Evolutionary conservation across 2,797 vertebrate species (phyloP).

Genomic region (Ara ararauna): DNA sequence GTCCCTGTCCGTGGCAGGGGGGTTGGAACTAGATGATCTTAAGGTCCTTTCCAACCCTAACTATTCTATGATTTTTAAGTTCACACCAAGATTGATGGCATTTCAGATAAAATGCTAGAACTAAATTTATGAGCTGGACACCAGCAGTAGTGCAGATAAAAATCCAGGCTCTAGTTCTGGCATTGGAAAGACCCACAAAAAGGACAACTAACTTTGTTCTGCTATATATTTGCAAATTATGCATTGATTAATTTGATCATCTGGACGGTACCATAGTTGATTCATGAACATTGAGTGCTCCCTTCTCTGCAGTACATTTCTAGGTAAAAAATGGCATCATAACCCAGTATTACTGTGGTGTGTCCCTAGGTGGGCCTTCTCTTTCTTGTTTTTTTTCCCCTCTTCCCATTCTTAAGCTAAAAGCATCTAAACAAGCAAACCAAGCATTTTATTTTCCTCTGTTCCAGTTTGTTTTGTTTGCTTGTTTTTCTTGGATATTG

Average conservation of each 20-base stretch:
- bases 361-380: not conserved
- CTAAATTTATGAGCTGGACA: not conserved
- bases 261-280: not conserved
- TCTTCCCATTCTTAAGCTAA: not conserved
- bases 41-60: too few relatives aligned
- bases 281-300: not conserved
- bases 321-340: not conserved
- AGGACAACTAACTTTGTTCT: not conserved
- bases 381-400: not conserved
- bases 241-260: not conserved
- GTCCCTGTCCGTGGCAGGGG: too few relatives aligned
- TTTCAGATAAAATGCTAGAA: not conserved
- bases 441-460: not conserved
- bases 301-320: not conserved
- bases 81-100: accelerated
- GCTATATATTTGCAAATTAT: not conserved
- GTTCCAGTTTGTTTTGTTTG: not conserved
- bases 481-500: not conserved
- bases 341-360: not conserved
- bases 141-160: not conserved
- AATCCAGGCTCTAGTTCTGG: not conserved
- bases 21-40: too few relatives aligned
- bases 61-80: too few relatives aligned
- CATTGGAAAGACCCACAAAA: not conserved
- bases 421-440: not conserved